phyloP scores from a whole-genome alignment of 2,113 vertebrate species.

The Tragelaphus imberbis region DNA sequence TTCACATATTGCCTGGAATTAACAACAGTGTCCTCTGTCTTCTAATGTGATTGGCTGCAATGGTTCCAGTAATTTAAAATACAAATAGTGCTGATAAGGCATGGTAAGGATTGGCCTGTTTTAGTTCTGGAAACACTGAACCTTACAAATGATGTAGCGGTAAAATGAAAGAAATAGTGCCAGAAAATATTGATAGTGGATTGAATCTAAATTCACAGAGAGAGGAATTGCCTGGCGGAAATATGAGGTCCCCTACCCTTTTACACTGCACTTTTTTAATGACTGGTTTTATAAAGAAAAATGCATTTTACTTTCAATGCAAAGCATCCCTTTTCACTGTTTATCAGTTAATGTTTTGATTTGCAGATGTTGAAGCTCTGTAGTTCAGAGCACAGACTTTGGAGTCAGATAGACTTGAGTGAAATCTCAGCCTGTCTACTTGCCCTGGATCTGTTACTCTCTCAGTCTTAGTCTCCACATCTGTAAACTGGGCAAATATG shows the following conservation, averaged over 20 bases:
- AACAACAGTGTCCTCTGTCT: conserved; percentile 42
- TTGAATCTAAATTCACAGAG: conserved; percentile 31
- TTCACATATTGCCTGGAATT: conserved; percentile 57
- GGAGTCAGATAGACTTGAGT: background rate
- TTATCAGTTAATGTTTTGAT: background rate
- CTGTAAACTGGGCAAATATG: background rate
- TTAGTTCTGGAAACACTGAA: conserved; percentile 64
- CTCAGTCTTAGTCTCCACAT: background rate
- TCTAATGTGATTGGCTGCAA: conserved; percentile 53
- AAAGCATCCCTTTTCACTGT: background rate
- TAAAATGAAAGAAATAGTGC: conserved; percentile 57
- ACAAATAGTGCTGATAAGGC: conserved; percentile 55
- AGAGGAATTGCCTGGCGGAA: background rate
- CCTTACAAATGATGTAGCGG: conserved; percentile 31
- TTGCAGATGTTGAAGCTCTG: background rate
- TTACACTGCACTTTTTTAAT: background rate
- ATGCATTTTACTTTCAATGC: background rate
- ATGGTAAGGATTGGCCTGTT: conserved; percentile 44
- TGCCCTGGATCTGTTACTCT: background rate
- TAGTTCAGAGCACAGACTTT: background rate
- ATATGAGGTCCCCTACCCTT: background rate
- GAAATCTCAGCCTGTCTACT: background rate
- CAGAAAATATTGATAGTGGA: conserved; percentile 45
- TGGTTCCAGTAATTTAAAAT: conserved; percentile 68
- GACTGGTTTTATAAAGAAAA: background rate